Evolutionary conservation across 2,113 vertebrate species (phyloP).

Genomic region (Plestiodon gilberti): DNA sequence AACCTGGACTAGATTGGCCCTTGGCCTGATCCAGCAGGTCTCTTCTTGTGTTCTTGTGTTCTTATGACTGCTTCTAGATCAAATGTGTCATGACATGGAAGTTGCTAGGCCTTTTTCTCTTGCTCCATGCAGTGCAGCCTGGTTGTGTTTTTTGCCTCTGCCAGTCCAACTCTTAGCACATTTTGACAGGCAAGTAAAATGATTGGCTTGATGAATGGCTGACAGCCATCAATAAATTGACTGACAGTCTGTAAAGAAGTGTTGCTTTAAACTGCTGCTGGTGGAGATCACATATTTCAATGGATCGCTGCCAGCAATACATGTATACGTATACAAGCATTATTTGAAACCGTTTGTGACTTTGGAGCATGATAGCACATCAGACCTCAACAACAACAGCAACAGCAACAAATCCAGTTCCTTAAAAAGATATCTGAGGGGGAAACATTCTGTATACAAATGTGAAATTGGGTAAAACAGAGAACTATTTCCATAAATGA

Average conservation of each 20-base stretch:
- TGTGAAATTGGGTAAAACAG: no score
- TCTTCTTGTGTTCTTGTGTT: background rate
- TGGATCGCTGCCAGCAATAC: background rate
- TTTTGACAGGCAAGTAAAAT: conserved; percentile 1
- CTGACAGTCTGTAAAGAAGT: background rate
- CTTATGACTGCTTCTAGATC: background rate
- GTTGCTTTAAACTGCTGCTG: background rate
- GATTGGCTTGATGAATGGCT: conserved; percentile 7
- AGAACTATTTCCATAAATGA: no score
- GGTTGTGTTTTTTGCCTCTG: background rate
- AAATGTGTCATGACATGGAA: background rate
- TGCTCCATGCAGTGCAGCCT: background rate
- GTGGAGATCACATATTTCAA: background rate
- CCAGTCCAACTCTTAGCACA: background rate
- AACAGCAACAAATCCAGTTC: background rate
- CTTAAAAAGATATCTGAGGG: background rate
- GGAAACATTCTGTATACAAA: background rate
- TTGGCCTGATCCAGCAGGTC: no score
- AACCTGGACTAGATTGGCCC: no score
- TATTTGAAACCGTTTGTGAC: background rate
- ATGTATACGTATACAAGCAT: background rate
- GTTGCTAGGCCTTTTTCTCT: background rate
- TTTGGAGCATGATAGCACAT: background rate
- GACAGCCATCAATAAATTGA: background rate
- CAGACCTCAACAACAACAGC: background rate